These are phyloP conservation scores for Chromoteleia sp. DNA, from an alignment of 2,888 invertebrate species.

Conservation along the genomic window DNA sequence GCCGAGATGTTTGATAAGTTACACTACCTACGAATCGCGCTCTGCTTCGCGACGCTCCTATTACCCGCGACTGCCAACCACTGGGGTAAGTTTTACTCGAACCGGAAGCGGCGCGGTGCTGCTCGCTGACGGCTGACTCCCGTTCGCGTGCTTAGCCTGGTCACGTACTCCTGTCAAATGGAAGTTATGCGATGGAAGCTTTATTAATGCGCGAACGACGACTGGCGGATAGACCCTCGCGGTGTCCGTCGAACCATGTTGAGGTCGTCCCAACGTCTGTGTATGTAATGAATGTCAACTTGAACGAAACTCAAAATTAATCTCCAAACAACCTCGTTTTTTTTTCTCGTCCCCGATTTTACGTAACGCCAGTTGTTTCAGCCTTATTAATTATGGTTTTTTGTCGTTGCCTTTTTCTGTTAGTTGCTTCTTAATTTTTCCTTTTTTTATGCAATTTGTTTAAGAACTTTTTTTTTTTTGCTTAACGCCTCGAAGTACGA, in stretches of 20 bases:
- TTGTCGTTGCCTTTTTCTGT: too few species aligned
- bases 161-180: constrained; percentile 81
- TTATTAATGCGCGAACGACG: constrained; percentile 11
- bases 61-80: constrained; percentile 75
- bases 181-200: constrained; percentile 44
- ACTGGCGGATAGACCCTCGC: neutral
- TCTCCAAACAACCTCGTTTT: neutral
- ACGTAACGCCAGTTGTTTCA: too few species aligned
- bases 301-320: constrained; percentile 25
- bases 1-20: constrained; percentile 75
- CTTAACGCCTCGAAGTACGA: too few species aligned
- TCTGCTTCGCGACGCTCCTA: constrained; percentile 69
- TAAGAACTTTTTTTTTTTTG: too few species aligned
- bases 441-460: too few species aligned
- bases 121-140: constrained; percentile 72
- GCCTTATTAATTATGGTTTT: too few species aligned
- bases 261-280: constrained; percentile 70
- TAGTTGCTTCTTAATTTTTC: too few species aligned
- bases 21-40: constrained; percentile 62
- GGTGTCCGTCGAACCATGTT: constrained; percentile 1
- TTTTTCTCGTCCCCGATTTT: neutral
- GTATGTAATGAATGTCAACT: constrained; percentile 79
- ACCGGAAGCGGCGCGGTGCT: constrained; percentile 33
- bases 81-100: constrained; percentile 79
- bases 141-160: constrained; percentile 79